Evolutionary conservation across 2,888 invertebrate species (phyloP).

Genomic region (Diloba caeruleocephala): DNA sequence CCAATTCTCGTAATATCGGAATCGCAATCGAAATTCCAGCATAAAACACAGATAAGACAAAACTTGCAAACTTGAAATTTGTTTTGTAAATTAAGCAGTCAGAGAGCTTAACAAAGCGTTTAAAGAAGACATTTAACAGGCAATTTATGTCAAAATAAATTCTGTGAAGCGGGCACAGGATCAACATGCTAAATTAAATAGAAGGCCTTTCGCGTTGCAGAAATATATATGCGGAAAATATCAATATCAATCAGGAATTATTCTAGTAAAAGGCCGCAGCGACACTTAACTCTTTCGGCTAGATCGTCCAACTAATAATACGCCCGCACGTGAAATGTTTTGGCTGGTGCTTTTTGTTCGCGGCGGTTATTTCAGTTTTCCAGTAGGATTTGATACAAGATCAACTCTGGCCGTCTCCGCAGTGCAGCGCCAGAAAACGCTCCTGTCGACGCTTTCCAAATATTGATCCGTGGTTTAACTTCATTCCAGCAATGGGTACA

Average conservation of each 20-base stretch:
- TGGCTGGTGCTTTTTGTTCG: constrained; percentile 89
- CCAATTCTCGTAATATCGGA: constrained; percentile 67
- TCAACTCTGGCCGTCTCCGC: constrained; percentile 83
- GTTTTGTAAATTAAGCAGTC: constrained; percentile 51
- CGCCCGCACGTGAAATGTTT: constrained; percentile 88
- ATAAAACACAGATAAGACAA: constrained; percentile 47
- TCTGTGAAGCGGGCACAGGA: constrained; percentile 46
- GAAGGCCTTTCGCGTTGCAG: constrained; percentile 52
- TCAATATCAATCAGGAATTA: constrained; percentile 71
- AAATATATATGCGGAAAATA: constrained; percentile 68
- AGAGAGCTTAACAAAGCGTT: constrained; percentile 60
- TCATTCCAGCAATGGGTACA: constrained; percentile 64
- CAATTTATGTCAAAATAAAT: constrained; percentile 72
- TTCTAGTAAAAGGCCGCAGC: constrained; percentile 77
- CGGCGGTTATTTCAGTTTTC: constrained; percentile 89
- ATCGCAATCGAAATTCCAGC: constrained; percentile 53
- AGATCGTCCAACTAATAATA: constrained; percentile 89
- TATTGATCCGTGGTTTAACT: constrained; percentile 52
- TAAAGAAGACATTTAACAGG: constrained; percentile 64
- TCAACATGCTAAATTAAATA: constrained; percentile 53
- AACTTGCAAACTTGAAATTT: constrained; percentile 44
- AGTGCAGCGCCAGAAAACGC: constrained; percentile 69
- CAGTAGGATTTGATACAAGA: constrained; percentile 88
- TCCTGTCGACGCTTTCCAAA: constrained; percentile 46
- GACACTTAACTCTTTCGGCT: constrained; percentile 87